phyloP scores from a whole-genome alignment of 1,140 invertebrate species.

The Elymnias hypermnestra region DNA sequence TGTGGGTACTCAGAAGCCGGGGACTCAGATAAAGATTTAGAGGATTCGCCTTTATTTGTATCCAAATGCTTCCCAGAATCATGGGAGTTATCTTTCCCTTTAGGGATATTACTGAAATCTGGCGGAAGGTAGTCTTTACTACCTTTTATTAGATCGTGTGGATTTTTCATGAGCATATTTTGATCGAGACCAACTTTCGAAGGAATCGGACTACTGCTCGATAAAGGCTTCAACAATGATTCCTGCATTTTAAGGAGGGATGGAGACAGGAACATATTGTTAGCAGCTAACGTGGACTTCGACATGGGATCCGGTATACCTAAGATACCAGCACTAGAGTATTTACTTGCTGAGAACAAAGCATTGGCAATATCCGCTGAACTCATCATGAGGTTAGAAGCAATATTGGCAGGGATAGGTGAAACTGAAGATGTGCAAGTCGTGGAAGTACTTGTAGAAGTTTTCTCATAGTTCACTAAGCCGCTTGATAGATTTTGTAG shows the following conservation, averaged over 20 bases:
- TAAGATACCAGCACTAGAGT: conserved; percentile 76
- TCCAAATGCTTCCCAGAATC: conserved; percentile 49
- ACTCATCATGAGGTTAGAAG: conserved; percentile 78
- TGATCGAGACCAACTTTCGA: conserved; percentile 65
- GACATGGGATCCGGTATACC: conserved; percentile 82
- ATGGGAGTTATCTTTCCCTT: conserved; percentile 56
- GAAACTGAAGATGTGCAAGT: conserved; percentile 49
- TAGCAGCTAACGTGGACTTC: conserved; percentile 81
- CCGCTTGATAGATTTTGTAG: conserved; percentile 55
- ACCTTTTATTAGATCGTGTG: conserved; percentile 65
- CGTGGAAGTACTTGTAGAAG: conserved; percentile 52
- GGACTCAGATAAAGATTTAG: conserved; percentile 44
- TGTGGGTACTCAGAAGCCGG: conserved; percentile 46
- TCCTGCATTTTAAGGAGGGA: conserved; percentile 75
- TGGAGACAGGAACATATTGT: conserved; percentile 81
- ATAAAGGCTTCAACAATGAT: conserved; percentile 67
- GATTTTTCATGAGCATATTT: conserved; percentile 62
- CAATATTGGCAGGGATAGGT: conserved; percentile 70
- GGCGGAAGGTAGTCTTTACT: conserved; percentile 72
- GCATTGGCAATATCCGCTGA: conserved; percentile 78
- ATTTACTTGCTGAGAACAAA: conserved; percentile 78
- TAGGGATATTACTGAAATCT: conserved; percentile 65
- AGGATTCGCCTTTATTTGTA: conserved; percentile 38
- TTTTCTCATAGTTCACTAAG: conserved; percentile 59
- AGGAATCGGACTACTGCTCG: conserved; percentile 64